phyloP scores from a whole-genome alignment of 2,113 vertebrate species.

The Daboia siamensis region DNA sequence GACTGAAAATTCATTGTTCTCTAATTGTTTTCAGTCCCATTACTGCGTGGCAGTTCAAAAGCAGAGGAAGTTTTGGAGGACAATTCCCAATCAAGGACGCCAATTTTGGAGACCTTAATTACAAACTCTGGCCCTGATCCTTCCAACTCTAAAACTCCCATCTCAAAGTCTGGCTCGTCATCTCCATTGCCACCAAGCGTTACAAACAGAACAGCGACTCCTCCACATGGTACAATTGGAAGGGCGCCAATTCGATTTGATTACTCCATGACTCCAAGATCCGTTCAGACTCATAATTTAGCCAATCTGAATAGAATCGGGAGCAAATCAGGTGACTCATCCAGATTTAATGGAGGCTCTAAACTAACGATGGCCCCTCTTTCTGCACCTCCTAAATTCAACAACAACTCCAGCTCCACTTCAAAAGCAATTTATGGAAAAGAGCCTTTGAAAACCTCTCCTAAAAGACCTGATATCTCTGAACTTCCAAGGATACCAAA shows the following conservation, averaged over 20 bases:
- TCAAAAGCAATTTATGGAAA: slow-evolving; percentile 57
- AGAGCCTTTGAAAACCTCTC: slow-evolving; percentile 67
- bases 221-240: slow-evolving; percentile 15
- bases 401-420: slow-evolving; percentile 35
- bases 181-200: slow-evolving; percentile 25
- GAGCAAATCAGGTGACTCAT: slow-evolving; percentile 25
- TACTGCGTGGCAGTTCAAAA: slow-evolving; percentile 49
- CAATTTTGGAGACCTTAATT: slow-evolving; percentile 52
- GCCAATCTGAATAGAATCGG: background rate
- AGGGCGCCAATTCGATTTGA: slow-evolving; percentile 54
- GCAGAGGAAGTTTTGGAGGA: slow-evolving; percentile 49
- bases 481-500: slow-evolving; percentile 93
- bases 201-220: slow-evolving; percentile 42
- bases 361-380: background rate
- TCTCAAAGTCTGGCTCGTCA: slow-evolving; percentile 1
- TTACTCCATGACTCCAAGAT: slow-evolving; percentile 54
- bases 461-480: slow-evolving; percentile 76
- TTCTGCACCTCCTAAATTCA: slow-evolving; percentile 22
- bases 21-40: slow-evolving; percentile 66
- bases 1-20: background rate
- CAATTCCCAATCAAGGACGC: slow-evolving; percentile 31
- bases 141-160: slow-evolving; percentile 23
- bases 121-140: slow-evolving; percentile 30
- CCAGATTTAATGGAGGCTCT: slow-evolving; percentile 48
- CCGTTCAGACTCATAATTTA: slow-evolving; percentile 48